Percentiles rank a stretch among this genome's conserved stretches.
Conservation (phyloP, 1,140 invertebrate genomes). For the Drosophila eugracilis region DNA sequence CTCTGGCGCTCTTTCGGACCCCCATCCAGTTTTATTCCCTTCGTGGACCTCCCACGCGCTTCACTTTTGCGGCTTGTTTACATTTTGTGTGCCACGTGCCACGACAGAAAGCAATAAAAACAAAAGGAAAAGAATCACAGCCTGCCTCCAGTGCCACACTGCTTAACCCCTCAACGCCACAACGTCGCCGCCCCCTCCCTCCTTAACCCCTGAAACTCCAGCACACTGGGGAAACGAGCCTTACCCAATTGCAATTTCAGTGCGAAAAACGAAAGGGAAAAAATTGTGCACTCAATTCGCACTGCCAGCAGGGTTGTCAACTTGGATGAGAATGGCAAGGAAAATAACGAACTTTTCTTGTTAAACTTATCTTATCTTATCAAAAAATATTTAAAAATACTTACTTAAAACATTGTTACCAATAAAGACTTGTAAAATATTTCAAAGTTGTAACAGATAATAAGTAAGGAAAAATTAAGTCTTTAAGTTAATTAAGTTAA, state of each 20-base stretch:
- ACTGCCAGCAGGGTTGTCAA: slow-evolving; percentile 25
- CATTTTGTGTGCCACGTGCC: slow-evolving; percentile 76
- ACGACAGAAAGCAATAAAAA: slow-evolving; percentile 52
- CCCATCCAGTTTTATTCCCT: slow-evolving; percentile 16
- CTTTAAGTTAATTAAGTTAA: no score
- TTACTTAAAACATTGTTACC: no score
- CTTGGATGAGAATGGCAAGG: background rate
- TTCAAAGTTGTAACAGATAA: no score
- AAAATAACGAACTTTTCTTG: no score
- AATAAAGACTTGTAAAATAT: no score
- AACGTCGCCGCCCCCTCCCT: no score
- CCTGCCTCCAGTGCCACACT: slow-evolving; percentile 9
- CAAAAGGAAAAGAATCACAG: slow-evolving; percentile 50
- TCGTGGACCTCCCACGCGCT: slow-evolving; percentile 42
- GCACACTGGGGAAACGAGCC: background rate
- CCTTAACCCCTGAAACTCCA: background rate
- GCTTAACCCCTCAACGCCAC: slow-evolving; percentile 20
- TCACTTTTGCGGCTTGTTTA: slow-evolving; percentile 71
- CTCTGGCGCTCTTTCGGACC: background rate
- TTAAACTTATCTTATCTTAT: no score
- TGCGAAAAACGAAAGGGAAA: slow-evolving; percentile 8
- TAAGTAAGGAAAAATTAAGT: no score
- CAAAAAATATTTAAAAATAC: no score
- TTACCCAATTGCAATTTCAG: slow-evolving; percentile 43
- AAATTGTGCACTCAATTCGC: slow-evolving; percentile 42